These are phyloP conservation scores for Eugnorisma glareosa DNA, from an alignment of 2,888 invertebrate genomes.

Conservation along the genomic window DNA sequence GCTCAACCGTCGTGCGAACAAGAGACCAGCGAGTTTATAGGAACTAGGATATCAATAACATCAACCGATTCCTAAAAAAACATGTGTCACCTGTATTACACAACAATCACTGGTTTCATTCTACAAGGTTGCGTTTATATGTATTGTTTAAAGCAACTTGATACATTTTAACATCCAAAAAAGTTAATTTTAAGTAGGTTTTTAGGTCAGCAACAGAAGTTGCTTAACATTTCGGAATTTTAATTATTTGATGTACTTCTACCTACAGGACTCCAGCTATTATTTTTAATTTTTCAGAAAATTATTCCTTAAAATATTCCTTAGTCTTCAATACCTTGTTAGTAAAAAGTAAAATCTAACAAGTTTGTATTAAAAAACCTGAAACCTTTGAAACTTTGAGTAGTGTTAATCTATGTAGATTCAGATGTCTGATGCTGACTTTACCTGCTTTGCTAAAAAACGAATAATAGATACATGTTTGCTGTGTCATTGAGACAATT, in stretches of 20 bases:
- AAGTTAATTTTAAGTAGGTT: neutral
- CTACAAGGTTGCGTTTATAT: slow-evolving; percentile 15
- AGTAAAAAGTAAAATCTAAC: too few relatives aligned
- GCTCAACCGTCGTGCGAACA: neutral
- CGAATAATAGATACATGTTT: neutral
- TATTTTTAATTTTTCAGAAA: too few relatives aligned
- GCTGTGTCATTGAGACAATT: slow-evolving; percentile 4
- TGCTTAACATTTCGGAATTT: too few relatives aligned
- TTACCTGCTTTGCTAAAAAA: neutral
- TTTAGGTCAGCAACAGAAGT: too few relatives aligned
- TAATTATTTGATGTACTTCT: too few relatives aligned
- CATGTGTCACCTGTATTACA: neutral
- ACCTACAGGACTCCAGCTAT: too few relatives aligned
- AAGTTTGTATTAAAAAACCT: too few relatives aligned
- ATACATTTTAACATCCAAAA: neutral
- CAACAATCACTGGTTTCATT: slow-evolving; percentile 14
- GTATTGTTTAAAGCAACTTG: neutral
- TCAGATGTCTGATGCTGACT: too few relatives aligned
- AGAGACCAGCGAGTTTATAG: neutral
- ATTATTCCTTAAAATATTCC: too few relatives aligned
- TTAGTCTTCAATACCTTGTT: too few relatives aligned
- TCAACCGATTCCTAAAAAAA: neutral
- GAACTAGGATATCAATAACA: neutral
- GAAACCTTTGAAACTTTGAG: too few relatives aligned
- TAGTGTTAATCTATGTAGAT: too few relatives aligned